Evolutionary conservation across 2,113 vertebrate genomes (phyloP).

Genomic region (Oxyruncus cristatus): DNA sequence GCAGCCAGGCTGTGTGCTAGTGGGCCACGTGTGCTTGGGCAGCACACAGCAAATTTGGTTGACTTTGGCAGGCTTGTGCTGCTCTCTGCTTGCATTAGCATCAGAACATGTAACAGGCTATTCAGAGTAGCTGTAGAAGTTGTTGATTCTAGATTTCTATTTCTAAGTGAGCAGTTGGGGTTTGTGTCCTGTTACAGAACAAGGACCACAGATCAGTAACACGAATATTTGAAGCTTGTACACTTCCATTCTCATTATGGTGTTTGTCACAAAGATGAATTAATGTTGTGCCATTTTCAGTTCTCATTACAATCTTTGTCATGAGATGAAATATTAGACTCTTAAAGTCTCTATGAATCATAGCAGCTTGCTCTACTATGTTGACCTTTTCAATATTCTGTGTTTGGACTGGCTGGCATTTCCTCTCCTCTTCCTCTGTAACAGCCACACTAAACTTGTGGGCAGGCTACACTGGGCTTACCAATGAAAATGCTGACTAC

Average conservation of each 20-base stretch:
- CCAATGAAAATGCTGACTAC: conserved; percentile 72
- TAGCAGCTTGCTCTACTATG: conserved; percentile 66
- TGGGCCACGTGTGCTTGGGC: background rate
- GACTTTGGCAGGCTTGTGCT: background rate
- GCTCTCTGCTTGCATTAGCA: background rate
- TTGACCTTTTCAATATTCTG: conserved; percentile 84
- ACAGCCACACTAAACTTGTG: conserved; percentile 34
- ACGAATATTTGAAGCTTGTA: conserved; percentile 58
- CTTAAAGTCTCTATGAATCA: conserved; percentile 80
- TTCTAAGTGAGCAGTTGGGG: background rate
- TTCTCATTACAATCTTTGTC: conserved; percentile 78
- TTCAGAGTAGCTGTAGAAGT: background rate
- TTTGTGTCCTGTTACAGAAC: conserved; percentile 50
- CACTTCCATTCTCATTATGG: conserved; percentile 72
- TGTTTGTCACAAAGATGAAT: conserved; percentile 79
- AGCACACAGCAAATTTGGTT: background rate
- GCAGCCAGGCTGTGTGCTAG: background rate
- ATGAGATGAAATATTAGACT: conserved; percentile 79
- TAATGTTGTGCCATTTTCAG: conserved; percentile 78
- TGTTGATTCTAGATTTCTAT: background rate
- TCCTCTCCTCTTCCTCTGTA: conserved; percentile 55
- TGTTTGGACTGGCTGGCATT: conserved; percentile 79
- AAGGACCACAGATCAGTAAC: conserved; percentile 57
- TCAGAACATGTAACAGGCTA: background rate
- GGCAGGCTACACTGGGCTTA: conserved; percentile 23